These are phyloP conservation scores for Brachymystax lenok DNA, from an alignment of 2,797 vertebrate species.

Conservation along the genomic window DNA sequence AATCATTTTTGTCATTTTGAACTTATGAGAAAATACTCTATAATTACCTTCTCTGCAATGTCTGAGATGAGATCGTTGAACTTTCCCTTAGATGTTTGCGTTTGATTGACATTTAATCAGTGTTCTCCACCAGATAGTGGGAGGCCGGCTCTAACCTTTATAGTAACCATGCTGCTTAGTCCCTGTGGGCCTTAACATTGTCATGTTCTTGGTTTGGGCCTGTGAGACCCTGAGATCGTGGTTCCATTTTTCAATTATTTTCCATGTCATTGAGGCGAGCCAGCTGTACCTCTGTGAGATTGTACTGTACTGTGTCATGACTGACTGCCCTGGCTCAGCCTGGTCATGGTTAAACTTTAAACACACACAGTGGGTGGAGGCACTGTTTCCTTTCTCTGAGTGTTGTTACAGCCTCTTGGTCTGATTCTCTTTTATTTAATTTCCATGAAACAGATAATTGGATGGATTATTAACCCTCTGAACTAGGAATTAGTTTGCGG, in stretches of 20 bases:
- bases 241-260: constrained; percentile 15
- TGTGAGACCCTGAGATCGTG: background rate
- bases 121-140: constrained; percentile 5
- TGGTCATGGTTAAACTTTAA: constrained; percentile 66
- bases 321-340: constrained; percentile 28
- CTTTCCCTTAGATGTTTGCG: background rate
- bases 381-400: constrained; percentile 17
- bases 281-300: constrained; percentile 39
- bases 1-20: background rate
- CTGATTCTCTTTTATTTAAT: constrained; percentile 58
- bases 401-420: constrained; percentile 46
- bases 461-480: constrained; percentile 46
- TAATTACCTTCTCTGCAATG: background rate
- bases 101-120: background rate
- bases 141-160: background rate
- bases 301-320: constrained; percentile 26
- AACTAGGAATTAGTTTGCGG: constrained; percentile 21
- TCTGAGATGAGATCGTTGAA: background rate
- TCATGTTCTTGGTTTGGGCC: background rate
- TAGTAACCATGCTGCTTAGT: background rate
- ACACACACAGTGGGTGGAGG: constrained; percentile 15
- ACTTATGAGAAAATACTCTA: background rate
- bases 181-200: background rate
- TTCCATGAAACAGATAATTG: constrained; percentile 45
- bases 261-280: constrained; percentile 38